These are phyloP conservation scores for Xiphydria camelus DNA, from an alignment of 2,888 invertebrate genomes.

Conservation along the genomic window DNA sequence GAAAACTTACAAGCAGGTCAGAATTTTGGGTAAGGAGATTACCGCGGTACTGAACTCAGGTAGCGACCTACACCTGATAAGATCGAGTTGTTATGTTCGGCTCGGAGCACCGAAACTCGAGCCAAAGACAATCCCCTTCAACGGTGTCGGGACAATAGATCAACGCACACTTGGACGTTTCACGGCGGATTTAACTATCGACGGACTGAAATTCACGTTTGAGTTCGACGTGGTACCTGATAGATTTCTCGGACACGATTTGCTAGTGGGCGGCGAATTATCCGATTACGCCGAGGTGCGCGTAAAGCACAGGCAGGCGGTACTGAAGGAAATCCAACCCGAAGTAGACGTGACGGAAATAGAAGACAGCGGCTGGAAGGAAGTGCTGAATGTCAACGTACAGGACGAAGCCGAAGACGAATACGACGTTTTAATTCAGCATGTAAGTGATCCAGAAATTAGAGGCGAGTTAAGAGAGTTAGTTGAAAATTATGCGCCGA, in stretches of 20 bases:
- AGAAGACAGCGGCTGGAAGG: not conserved
- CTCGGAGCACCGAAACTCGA: conserved; percentile 9
- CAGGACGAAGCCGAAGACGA: not conserved
- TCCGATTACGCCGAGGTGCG: conserved; percentile 10
- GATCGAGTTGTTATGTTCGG: too few species aligned
- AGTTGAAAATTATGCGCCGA: not conserved
- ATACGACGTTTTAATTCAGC: not conserved
- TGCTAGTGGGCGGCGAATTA: conserved; percentile 12
- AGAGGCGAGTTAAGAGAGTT: conserved; percentile 1
- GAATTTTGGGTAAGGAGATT: conserved; percentile 5
- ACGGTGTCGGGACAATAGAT: conserved; percentile 11
- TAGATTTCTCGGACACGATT: conserved; percentile 5
- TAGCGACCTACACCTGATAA: too few species aligned
- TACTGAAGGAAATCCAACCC: not conserved
- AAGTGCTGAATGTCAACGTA: not conserved
- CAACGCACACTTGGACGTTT: not conserved
- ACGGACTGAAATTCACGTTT: conserved; percentile 5
- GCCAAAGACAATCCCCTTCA: not conserved
- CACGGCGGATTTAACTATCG: not conserved
- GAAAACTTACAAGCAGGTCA: conserved; percentile 15
- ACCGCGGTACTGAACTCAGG: too few species aligned
- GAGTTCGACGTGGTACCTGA: conserved; percentile 15
- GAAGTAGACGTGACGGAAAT: not conserved
- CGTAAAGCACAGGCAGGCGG: not conserved
- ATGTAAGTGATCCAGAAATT: conserved; percentile 1